A percentile compares a stretch with the other conserved stretches of the same genome.
phyloP scores from a whole-genome alignment of 2,888 invertebrate genomes.

The Lamellibrachia satsuma region DNA sequence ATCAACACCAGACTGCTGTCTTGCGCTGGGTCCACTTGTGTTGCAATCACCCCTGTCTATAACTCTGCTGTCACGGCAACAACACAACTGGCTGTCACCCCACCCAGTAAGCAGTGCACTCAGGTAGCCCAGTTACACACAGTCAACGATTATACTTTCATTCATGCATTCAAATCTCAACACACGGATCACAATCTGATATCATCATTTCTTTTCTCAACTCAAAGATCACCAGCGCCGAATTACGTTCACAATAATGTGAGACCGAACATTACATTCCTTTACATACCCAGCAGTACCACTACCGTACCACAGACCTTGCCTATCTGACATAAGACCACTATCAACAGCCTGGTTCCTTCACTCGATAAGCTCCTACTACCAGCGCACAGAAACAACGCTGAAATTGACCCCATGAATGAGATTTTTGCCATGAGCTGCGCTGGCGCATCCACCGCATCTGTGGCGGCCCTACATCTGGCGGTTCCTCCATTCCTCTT shows the following conservation, averaged over 20 bases:
- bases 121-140: neutral
- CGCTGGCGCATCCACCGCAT: neutral
- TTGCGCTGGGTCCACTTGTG: neutral
- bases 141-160: neutral
- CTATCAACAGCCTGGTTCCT: conserved; percentile 13
- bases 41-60: neutral
- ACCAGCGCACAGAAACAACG: neutral
- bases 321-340: neutral
- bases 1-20: neutral
- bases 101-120: neutral
- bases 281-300: neutral
- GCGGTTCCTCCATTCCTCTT: neutral
- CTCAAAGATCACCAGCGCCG: neutral
- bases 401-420: conserved; percentile 11
- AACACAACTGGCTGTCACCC: neutral
- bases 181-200: neutral
- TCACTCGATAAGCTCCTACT: neutral
- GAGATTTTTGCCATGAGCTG: conserved; percentile 6
- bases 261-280: neutral
- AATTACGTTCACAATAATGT: neutral
- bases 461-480: neutral
- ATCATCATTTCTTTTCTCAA: neutral
- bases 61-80: neutral
- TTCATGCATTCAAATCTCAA: neutral
- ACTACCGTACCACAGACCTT: neutral